Evolutionary conservation across 2,888 invertebrate species (phyloP), one percentile per base, ranked within the genome.

Genomic region (Ischnus inquisitorius): DNA sequence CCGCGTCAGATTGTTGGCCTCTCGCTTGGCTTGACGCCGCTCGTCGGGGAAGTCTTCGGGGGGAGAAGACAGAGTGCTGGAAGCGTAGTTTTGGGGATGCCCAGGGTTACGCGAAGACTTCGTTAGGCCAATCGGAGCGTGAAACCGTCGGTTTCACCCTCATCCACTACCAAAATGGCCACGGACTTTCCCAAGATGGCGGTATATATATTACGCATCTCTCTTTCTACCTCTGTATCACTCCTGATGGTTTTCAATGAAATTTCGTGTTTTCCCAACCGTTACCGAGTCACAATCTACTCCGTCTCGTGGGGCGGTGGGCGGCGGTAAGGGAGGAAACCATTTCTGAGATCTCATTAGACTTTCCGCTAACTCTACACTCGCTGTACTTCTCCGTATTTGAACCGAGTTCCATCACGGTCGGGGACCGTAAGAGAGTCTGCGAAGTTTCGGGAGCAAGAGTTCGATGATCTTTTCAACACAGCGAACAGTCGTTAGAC

Each of bases 41-140:
- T 46, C 64, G 57, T 69, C n/a, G 64, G 48, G 46, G 64, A 54
- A 2, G 41, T 41, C 28, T 51, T 12, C 12, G 12, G 43, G 43
- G 43, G 16, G 43, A 12, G 12, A 34, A 34, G 34, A 34, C 5
- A 34, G 57, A 57, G 25, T 43, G 74, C 43, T 41, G 46, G 77
- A 76, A 82, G 71, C 77, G 74, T 71, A 77, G 85, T 84, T 81
- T 54, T 25, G 78, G 88, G 91, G 90, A 88, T 85, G 85, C 64
- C 64, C 54, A 54, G 12, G 54, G 54, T 48, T 34, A 34, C 74
- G 71, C 79, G 76, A 86, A 90, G 92, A 92, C 88, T 91, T 91
- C 88, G 91, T 92, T 92, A 91, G 88, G 89, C 86, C 89, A 89
- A 91, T 89, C 91, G 90, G 88, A 91, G 93, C 92, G 91, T 92